phyloP scores from a whole-genome alignment of 2,113 vertebrate species.

The Beaufortia kweichowensis region DNA sequence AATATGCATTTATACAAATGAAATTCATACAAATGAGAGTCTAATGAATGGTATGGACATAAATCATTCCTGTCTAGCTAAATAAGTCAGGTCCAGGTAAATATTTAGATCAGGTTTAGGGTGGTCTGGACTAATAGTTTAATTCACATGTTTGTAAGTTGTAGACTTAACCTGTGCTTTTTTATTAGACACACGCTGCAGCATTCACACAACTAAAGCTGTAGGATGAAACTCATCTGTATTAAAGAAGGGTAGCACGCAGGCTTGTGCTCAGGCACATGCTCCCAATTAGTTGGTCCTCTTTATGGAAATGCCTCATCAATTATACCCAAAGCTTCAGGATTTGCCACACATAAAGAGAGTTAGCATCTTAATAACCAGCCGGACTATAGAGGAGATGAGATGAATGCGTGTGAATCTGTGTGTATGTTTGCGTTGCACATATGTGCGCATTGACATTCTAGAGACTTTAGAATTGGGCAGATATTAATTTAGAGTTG shows the following conservation, averaged over 20 bases:
- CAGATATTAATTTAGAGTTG: conserved; percentile 38
- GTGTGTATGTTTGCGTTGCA: conserved; percentile 33
- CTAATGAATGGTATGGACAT: conserved; percentile 18
- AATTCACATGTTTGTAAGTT: neutral
- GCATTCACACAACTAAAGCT: neutral
- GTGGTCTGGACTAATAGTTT: neutral
- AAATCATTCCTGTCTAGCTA: too few species aligned
- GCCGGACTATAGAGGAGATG: conserved; percentile 74
- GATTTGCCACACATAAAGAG: conserved; percentile 98
- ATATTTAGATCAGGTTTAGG: neutral
- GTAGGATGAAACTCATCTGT: conserved; percentile 74
- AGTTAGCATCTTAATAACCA: conserved; percentile 96
- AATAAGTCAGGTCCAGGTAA: neutral
- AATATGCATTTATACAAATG: conserved; percentile 28
- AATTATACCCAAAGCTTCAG: conserved; percentile 90
- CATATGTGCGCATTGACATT: conserved; percentile 17
- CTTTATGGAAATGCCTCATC: conserved; percentile 99
- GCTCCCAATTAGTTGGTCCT: conserved; percentile 96
- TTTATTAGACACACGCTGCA: conserved; percentile 9
- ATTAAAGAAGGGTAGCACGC: conserved; percentile 78
- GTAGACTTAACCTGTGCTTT: neutral
- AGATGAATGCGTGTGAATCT: conserved; percentile 78
- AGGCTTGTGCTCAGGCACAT: conserved; percentile 90
- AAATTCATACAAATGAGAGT: conserved; percentile 23
- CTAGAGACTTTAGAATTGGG: conserved; percentile 18